Evolutionary conservation across 2,797 vertebrate genomes (phyloP), one percentile per base, ranked within the genome.

Genomic region (Sebastes goodei): DNA sequence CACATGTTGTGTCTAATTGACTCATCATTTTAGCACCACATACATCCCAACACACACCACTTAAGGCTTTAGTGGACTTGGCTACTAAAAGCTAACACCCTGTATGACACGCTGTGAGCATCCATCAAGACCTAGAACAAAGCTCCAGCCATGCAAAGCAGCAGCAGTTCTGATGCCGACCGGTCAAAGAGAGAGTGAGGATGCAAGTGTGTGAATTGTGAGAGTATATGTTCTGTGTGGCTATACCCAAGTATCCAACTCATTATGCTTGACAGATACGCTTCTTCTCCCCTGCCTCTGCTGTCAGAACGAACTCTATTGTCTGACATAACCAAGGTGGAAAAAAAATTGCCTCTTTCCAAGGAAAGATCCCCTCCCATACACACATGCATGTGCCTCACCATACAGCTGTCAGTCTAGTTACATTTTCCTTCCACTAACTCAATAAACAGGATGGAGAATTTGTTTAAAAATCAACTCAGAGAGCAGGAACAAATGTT

Each of bases 211-310:
- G 66, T 6, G 27, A 32, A 53, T 14, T 35, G 56, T 46, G 42
- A 29, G 52, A 62, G 76, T 79, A 46, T 5, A n/a, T 20, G 17
- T 66, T 35, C 25, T 63, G 56, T 35, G 76, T 62, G 61, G 59
- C 57, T 23, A 63, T 17, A 71, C 29, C 21, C 4, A 9, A 73
- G 60, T 55, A 80, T 61, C 71, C 61, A 49, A 57, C 75, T 85
- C 76, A 76, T 83, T 87, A 88, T 77, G 61, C 59, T 66, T 80
- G 66, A 82, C 71, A 83, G 81, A 63, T 46, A 82, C 14, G 10
- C 52, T 61, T 80, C 67, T 72, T 27, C 72, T 78, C 55, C 46
- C 55, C 10, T 74, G 71, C 55, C 73, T 80, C 76, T 4, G 9
- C 70, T 67, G 80, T 79, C 90, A 87, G 33, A 82, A 46, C 2